A percentile compares a stretch with the other conserved stretches of the same genome.
Conservation (phyloP, 2,113 vertebrate genomes). For the Percina caprodes region DNA sequence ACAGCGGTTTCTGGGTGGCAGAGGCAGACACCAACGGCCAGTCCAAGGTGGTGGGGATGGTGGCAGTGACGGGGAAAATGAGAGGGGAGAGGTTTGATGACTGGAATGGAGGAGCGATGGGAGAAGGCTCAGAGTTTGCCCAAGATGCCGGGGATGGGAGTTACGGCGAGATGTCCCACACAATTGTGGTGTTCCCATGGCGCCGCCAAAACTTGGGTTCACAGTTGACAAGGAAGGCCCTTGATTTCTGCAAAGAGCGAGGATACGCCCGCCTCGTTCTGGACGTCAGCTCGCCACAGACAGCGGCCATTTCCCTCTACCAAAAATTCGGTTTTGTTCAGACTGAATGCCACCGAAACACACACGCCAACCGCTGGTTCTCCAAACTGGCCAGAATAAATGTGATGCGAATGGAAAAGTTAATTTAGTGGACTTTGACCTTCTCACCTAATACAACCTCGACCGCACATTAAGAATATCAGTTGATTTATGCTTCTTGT, state of each 20-base stretch:
- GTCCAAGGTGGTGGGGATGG: slow-evolving; percentile 69
- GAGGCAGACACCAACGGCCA: slow-evolving; percentile 65
- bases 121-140: not conserved
- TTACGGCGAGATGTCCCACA: slow-evolving; percentile 64
- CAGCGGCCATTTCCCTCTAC: slow-evolving; percentile 59
- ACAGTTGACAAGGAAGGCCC: slow-evolving; percentile 54
- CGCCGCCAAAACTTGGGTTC: slow-evolving; percentile 68
- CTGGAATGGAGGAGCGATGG: slow-evolving; percentile 55
- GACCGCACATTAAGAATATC: slow-evolving; percentile 6
- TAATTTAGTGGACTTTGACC: slow-evolving; percentile 43
- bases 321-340: slow-evolving; percentile 73
- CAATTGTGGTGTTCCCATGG: slow-evolving; percentile 62
- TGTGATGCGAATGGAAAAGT: slow-evolving; percentile 77
- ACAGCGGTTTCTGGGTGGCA: slow-evolving; percentile 79
- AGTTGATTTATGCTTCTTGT: slow-evolving; percentile 44
- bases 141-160: slow-evolving; percentile 20
- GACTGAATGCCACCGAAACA: slow-evolving; percentile 58
- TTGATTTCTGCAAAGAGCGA: slow-evolving; percentile 78
- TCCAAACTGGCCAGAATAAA: slow-evolving; percentile 72
- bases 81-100: slow-evolving; percentile 47
- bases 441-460: slow-evolving; percentile 8
- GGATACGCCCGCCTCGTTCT: slow-evolving; percentile 58
- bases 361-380: slow-evolving; percentile 70
- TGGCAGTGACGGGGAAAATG: slow-evolving; percentile 60
- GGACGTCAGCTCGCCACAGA: slow-evolving; percentile 74